Percentiles rank a stretch among this genome's conserved stretches.
Conservation (phyloP, 1,140 invertebrate species). For the Camponotus vicinus region DNA sequence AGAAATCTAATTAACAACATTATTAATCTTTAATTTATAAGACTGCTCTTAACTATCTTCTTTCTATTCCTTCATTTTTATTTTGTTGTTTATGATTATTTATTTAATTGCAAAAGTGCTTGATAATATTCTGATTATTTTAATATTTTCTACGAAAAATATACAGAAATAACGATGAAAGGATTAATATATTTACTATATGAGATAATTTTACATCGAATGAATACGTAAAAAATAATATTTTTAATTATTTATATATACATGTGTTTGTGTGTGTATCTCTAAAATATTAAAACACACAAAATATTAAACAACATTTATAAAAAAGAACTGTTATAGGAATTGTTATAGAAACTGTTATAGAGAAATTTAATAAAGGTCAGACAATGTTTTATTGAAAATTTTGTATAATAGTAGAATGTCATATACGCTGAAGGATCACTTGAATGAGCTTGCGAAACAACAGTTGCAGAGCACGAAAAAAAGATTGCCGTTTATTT, state of each 20-base stretch:
- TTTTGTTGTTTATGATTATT: background rate
- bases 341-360: too few relatives aligned
- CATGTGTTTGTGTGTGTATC: too few relatives aligned
- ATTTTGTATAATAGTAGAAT: background rate
- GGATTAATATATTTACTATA: too few relatives aligned
- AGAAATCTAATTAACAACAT: conserved; percentile 5
- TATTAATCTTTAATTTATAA: conserved; percentile 10
- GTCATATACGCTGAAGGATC: background rate
- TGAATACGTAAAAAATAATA: too few relatives aligned
- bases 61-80: background rate
- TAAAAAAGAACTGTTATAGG: too few relatives aligned
- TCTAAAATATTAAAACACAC: background rate
- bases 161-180: background rate
- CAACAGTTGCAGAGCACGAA: background rate
- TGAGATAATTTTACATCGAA: background rate
- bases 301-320: background rate
- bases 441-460: too few relatives aligned
- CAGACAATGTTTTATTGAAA: background rate
- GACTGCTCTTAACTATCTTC: background rate
- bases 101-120: background rate
- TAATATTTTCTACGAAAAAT: background rate
- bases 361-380: background rate
- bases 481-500: conserved; percentile 58
- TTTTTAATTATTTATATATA: too few relatives aligned
- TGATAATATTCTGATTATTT: background rate